These are phyloP conservation scores for Galendromus occidentalis DNA, from an alignment of 1,140 invertebrate genomes.

Conservation along the genomic window DNA sequence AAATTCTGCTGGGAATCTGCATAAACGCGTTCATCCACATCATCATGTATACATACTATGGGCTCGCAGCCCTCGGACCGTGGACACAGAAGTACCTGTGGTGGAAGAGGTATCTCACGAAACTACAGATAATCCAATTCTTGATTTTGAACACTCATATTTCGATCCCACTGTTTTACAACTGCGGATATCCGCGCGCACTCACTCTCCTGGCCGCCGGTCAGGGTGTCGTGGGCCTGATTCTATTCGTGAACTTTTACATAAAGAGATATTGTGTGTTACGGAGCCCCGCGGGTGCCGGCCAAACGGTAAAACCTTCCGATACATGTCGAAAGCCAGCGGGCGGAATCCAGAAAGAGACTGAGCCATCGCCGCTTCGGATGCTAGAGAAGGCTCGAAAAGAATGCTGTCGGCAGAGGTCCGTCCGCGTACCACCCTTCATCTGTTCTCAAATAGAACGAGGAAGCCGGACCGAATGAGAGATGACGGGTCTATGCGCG, in stretches of 20 bases:
- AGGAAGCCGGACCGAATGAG: too few species aligned
- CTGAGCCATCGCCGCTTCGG: too few species aligned
- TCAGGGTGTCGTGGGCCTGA: neutral
- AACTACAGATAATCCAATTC: constrained; percentile 29
- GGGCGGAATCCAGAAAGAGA: too few species aligned
- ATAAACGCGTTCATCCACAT: constrained; percentile 65
- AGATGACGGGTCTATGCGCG: too few species aligned
- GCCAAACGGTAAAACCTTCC: too few species aligned
- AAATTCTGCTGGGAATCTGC: neutral
- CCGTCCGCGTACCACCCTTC: too few species aligned
- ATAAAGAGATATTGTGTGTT: neutral
- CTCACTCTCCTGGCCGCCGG: neutral
- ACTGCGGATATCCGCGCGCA: neutral
- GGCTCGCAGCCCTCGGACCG: constrained; percentile 32
- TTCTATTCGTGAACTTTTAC: neutral
- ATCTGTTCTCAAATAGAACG: too few species aligned
- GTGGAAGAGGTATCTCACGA: constrained; percentile 36
- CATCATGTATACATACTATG: constrained; percentile 35
- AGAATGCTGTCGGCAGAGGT: too few species aligned
- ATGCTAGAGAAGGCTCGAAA: too few species aligned
- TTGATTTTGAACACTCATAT: neutral
- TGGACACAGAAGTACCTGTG: constrained; percentile 30
- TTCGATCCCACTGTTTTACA: neutral
- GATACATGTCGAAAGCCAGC: too few species aligned
- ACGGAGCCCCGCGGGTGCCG: too few species aligned